phyloP scores from a whole-genome alignment of 2,113 vertebrate species.

The Sardina pilchardus region DNA sequence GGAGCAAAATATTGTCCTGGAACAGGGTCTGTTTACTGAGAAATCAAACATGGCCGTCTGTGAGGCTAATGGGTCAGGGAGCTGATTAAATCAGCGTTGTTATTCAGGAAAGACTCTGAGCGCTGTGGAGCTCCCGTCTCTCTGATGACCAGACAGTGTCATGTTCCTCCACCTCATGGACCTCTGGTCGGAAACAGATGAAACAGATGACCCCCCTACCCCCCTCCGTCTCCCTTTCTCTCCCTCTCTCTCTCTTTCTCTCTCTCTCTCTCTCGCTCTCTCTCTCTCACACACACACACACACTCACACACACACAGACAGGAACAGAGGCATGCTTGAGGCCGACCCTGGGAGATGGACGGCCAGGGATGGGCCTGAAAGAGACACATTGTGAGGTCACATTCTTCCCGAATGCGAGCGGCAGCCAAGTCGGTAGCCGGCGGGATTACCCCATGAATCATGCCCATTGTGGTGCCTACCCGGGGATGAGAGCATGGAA shows the following conservation, averaged over 20 bases:
- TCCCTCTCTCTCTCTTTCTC: slow-evolving; percentile 18
- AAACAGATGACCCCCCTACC: not conserved
- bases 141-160: slow-evolving; percentile 1
- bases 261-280: slow-evolving; percentile 46
- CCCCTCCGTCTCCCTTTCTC: not conserved
- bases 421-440: slow-evolving; percentile 78
- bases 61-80: not conserved
- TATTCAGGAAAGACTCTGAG: slow-evolving; percentile 13
- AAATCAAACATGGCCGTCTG: slow-evolving; percentile 2
- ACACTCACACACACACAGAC: slow-evolving; percentile 50
- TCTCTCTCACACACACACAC: slow-evolving; percentile 58
- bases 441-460: slow-evolving; percentile 75
- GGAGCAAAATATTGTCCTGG: slow-evolving; percentile 8
- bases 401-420: slow-evolving; percentile 75
- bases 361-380: slow-evolving; percentile 73
- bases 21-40: not conserved
- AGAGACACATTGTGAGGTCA: slow-evolving; percentile 78
- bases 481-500: slow-evolving; percentile 72
- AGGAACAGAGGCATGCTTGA: slow-evolving; percentile 71
- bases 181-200: slow-evolving; percentile 10
- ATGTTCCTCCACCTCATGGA: not conserved
- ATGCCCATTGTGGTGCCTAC: slow-evolving; percentile 76
- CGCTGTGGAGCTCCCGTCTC: not conserved
- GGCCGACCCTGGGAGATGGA: slow-evolving; percentile 63
- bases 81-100: slow-evolving; percentile 10